Percentiles rank a stretch among this genome's conserved stretches.
Conservation (phyloP, 2,113 vertebrate genomes). For the Rhombomys opimus region DNA sequence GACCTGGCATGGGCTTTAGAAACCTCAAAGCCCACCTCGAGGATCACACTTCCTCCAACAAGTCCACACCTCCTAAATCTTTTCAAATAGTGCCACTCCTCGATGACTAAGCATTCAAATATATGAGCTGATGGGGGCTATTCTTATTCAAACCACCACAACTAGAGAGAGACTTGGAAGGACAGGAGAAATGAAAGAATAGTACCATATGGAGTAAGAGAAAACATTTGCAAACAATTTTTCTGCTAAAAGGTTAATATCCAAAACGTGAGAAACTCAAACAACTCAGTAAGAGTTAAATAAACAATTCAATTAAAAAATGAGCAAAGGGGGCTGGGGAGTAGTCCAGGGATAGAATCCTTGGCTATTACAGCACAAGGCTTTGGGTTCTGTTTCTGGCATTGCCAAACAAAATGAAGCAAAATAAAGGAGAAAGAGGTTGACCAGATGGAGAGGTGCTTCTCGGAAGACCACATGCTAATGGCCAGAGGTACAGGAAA, state of each 20-base stretch:
- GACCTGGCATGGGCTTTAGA: neutral
- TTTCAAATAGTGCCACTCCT: neutral
- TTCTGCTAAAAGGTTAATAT: slow-evolving; percentile 16
- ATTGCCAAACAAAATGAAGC: neutral
- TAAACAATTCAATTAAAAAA: slow-evolving; percentile 37
- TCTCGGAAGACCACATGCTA: neutral
- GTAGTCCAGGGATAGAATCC: neutral
- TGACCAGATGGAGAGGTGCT: neutral
- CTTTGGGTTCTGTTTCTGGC: neutral
- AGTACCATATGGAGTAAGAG: neutral
- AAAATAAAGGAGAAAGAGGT: neutral
- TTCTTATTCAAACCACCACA: neutral
- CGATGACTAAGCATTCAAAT: neutral
- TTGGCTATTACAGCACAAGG: neutral
- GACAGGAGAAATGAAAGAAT: neutral
- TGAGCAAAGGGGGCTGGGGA: neutral
- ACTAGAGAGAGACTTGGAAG: slow-evolving; percentile 10
- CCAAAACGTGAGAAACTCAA: slow-evolving; percentile 20
- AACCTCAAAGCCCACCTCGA: neutral
- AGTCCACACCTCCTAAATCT: neutral
- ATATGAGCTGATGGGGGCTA: no score
- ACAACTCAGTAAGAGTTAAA: slow-evolving; percentile 46
- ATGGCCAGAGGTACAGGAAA: slow-evolving; percentile 5
- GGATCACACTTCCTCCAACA: neutral
- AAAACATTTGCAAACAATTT: slow-evolving; percentile 33